phyloP scores from a whole-genome alignment of 2,797 vertebrate species.

The Bradypodion pumilum region DNA sequence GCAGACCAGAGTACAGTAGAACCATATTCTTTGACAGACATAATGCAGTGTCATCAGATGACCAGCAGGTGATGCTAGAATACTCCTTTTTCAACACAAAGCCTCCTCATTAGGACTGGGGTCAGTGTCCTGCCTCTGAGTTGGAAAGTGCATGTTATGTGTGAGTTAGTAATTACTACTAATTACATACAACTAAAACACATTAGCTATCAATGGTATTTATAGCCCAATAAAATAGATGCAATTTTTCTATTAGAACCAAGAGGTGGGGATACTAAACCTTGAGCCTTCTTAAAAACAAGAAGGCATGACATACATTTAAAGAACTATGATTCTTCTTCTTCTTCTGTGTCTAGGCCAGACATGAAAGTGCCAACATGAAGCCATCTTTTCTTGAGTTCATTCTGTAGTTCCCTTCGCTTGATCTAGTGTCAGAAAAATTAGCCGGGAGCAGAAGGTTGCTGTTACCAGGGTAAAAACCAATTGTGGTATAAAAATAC shows the following conservation, averaged over 20 bases:
- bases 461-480: no score
- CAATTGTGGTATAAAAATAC: no score
- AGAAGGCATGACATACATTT: not conserved
- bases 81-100: slow-evolving; percentile 54
- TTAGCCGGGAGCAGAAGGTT: no score
- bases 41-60: not conserved
- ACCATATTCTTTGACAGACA: not conserved
- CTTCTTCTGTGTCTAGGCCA: not conserved
- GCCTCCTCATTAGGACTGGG: not conserved
- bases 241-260: not conserved
- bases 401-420: no score
- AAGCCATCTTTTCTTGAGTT: no score
- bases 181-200: not conserved
- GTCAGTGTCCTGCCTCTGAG: not conserved
- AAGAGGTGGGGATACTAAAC: not conserved
- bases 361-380: no score
- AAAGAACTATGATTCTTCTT: not conserved
- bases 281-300: not conserved
- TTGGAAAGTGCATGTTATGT: no score
- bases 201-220: not conserved
- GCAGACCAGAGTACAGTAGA: not conserved
- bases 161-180: no score
- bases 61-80: slow-evolving; percentile 77
- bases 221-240: not conserved
- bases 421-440: no score